A percentile compares a stretch with the other conserved stretches of the same genome.
These are phyloP conservation scores for Apodemia mormo DNA, from an alignment of 2,888 invertebrate genomes.

Conservation along the genomic window DNA sequence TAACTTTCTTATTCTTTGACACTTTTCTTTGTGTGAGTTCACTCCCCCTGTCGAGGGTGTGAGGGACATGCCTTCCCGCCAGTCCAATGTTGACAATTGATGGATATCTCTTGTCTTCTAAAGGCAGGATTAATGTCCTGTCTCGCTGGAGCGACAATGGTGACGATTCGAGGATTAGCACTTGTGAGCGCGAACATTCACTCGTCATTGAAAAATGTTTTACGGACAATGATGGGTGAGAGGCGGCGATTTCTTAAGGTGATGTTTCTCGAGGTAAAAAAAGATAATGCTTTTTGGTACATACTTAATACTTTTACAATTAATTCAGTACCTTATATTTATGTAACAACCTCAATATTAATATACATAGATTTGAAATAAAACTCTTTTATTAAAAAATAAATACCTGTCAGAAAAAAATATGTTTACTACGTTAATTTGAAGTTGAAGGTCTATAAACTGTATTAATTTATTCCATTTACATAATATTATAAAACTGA, in stretches of 20 bases:
- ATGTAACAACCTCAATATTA: too few relatives aligned
- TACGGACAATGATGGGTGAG: constrained; percentile 33
- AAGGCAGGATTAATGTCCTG: constrained; percentile 79
- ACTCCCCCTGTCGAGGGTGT: constrained; percentile 47
- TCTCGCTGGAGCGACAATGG: constrained; percentile 63
- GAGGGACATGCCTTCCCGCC: constrained; percentile 53
- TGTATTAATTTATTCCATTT: too few relatives aligned
- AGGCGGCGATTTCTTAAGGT: constrained; percentile 30
- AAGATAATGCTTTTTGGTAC: background rate
- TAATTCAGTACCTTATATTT: too few relatives aligned
- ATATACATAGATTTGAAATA: too few relatives aligned
- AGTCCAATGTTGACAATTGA: constrained; percentile 81
- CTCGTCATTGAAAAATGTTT: constrained; percentile 39
- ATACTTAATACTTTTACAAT: too few relatives aligned
- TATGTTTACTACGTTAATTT: too few relatives aligned
- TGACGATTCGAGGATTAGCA: constrained; percentile 66
- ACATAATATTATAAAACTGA: too few relatives aligned
- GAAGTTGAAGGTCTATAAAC: too few relatives aligned
- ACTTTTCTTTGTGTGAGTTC: constrained; percentile 56
- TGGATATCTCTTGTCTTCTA: constrained; percentile 80
- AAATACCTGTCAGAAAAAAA: too few relatives aligned
- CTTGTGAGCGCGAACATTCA: constrained; percentile 48
- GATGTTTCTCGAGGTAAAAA: constrained; percentile 26
- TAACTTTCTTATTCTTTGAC: constrained; percentile 54
- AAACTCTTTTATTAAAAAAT: too few relatives aligned